Evolutionary conservation across 2,113 vertebrate genomes (phyloP), one percentile per base, ranked within the genome.

Genomic region (Mastomys coucha): DNA sequence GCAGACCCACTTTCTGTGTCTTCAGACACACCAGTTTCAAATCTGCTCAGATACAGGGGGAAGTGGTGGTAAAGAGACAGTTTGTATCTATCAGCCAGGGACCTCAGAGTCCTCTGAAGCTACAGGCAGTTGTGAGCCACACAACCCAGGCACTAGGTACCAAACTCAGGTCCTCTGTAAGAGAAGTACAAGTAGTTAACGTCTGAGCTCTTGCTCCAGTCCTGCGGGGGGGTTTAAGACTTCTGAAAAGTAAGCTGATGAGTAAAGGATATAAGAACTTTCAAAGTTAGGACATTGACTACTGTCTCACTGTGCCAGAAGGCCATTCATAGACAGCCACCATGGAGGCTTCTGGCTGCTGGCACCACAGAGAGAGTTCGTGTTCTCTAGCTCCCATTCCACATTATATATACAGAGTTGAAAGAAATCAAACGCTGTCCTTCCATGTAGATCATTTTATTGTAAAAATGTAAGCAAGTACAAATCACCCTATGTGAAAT

Each of bases 401-500:
- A 78, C 88, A 26, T 73, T n/a, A n/a, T n/a, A n/a, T 77, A 63
- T 14, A 67, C 7, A 67, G n/a, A 82, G 36, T 20, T 39, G 0
- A 96, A 95, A 96, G 51, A 96, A 91, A 88, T 24, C 82, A 96
- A 91, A 88, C 7, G 33, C 58, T 11, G 67, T n/a, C 95, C 77
- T 89, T 95, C 36, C 17, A 36, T 75, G 53, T 4, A 82, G 70
- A 96, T 97, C 77, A 92, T 76, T 98, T 97, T 97, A 98, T 93
- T 97, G 94, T 87, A 97, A 97, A 97, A 97, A 77, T 51, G 22
- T 90, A 93, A 95, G 89, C 75, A 89, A 93, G 89, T 93, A 97
- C 89, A 97, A 81, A 96, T 93, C 73, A 72, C 13, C 80, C 76
- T 88, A 39, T 88, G 81, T 1, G 90, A 97, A 95, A 97, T 94